Evolutionary conservation across 2,797 vertebrate genomes (phyloP).

Genomic region (Octomys mimax): DNA sequence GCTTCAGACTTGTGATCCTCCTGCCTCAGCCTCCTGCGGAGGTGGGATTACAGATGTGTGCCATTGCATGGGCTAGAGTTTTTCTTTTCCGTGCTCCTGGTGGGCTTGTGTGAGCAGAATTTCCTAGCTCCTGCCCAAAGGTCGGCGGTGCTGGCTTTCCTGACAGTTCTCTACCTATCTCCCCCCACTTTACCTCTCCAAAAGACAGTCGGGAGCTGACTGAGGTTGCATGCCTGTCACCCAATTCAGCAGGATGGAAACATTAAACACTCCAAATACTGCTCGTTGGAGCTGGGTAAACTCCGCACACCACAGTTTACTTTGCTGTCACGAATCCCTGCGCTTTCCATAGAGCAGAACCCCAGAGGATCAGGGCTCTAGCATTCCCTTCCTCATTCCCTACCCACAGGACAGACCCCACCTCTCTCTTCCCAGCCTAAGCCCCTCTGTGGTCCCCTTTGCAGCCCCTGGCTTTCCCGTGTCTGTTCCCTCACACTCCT

Average conservation of each 20-base stretch:
- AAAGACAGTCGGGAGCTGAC: conserved; percentile 57
- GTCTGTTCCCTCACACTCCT: background rate
- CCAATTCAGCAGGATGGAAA: conserved; percentile 82
- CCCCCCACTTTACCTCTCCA: background rate
- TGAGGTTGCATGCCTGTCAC: conserved; percentile 77
- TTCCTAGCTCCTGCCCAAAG: background rate
- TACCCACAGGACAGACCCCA: background rate
- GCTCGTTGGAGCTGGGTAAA: conserved; percentile 85
- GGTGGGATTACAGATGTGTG: background rate
- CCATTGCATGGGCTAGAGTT: background rate
- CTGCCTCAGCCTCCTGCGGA: background rate
- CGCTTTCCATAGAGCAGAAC: conserved; percentile 79
- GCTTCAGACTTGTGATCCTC: background rate
- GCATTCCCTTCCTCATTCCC: background rate
- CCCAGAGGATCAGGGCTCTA: conserved; percentile 13
- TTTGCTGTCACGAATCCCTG: conserved; percentile 84
- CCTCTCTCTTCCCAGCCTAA: background rate
- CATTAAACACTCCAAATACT: conserved; percentile 85
- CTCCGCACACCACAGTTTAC: conserved; percentile 86
- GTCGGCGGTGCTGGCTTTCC: conserved; percentile 14
- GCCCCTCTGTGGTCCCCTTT: background rate
- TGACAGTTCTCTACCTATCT: background rate
- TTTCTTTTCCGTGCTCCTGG: background rate
- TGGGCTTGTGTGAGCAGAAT: background rate
- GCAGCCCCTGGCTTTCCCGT: background rate